A percentile compares a stretch with the other conserved stretches of the same genome.
Evolutionary conservation across 2,888 invertebrate species (phyloP).

Genomic region (Bombylius major): DNA sequence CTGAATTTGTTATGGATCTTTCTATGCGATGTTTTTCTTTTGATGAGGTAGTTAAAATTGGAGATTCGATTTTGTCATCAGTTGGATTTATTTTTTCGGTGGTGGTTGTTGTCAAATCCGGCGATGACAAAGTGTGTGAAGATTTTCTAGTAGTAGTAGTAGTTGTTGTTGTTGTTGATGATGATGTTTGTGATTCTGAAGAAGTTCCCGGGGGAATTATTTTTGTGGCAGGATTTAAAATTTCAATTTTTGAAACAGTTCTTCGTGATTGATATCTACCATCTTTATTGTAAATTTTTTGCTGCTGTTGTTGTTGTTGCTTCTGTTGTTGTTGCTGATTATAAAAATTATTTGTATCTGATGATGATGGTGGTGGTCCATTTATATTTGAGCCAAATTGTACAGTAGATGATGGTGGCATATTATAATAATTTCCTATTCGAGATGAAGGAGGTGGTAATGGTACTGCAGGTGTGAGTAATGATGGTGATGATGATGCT

Average conservation of each 20-base stretch:
- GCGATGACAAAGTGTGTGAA: no score
- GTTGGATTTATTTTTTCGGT: background rate
- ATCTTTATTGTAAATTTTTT: background rate
- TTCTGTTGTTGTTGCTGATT: background rate
- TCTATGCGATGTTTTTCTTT: background rate
- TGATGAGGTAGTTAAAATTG: background rate
- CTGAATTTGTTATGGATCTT: background rate
- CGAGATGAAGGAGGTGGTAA: background rate
- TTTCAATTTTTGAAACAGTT: background rate
- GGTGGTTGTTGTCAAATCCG: background rate
- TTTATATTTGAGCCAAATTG: background rate
- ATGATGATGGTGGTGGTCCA: background rate
- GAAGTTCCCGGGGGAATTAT: background rate
- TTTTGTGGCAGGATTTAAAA: background rate
- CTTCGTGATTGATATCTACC: background rate
- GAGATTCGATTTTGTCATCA: background rate
- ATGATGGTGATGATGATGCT: conserved; percentile 20
- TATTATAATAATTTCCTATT: background rate
- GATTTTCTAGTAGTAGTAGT: background rate
- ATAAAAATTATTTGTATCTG: background rate
- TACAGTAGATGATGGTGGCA: background rate
- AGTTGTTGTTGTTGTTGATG: background rate
- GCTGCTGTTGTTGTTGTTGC: background rate
- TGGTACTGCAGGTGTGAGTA: conserved; percentile 11
- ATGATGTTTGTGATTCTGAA: background rate